Base-by-base conservation (phyloP, 2,113 vertebrate genomes). In the Oxyruncus cristatus region DNA sequence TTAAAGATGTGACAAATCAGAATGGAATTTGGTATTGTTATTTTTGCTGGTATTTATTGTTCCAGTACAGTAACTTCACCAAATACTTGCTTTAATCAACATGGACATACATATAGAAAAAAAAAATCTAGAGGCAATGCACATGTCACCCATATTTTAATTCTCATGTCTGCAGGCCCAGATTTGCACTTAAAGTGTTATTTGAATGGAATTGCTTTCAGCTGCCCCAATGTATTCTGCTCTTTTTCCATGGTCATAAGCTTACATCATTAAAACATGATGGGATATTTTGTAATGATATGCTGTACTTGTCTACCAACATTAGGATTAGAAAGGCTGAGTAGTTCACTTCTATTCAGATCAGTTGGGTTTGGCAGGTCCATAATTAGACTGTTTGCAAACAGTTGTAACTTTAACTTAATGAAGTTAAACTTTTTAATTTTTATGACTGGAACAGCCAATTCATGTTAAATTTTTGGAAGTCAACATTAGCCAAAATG, bases 31-130 rank as follows among this genome's bases (percentile, higher is more conserved):
- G 11, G 1, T 73, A 41, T 11, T 58, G 3, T 44, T 70, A 26
- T 3, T 2, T 2, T 73, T 37, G 32, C 41, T 68, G 39, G 4
- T 59, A 30, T 30, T 59, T 41, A 41, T 37, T 92, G 19, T 44
- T 89, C 33, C 2, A 37, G 8, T 37, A 41, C 42, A 71, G 11
- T 17, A 41, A n/a, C 27, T 75, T 92, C 14, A 72, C 30, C 21
- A 61, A 72, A 88, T 39, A 22, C 3, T 88, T 3, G 24, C 18
- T 85, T 81, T n/a, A 50, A 89, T 88, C 35, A 70, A 3, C 5
- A 5, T 8, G 9, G 16, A 19, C 27, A 26, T 22, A 9, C 3
- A 32, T 14, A 14, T n/a, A n/a, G n/a, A 50, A 13, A 1, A 17
- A 39, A 76, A 44, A 66, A 24, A 17, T 1, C 3, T 14, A 42